Base-by-base conservation (phyloP, 2,888 invertebrate species). In the Scaptodrosophila latifasciaeformis region DNA sequence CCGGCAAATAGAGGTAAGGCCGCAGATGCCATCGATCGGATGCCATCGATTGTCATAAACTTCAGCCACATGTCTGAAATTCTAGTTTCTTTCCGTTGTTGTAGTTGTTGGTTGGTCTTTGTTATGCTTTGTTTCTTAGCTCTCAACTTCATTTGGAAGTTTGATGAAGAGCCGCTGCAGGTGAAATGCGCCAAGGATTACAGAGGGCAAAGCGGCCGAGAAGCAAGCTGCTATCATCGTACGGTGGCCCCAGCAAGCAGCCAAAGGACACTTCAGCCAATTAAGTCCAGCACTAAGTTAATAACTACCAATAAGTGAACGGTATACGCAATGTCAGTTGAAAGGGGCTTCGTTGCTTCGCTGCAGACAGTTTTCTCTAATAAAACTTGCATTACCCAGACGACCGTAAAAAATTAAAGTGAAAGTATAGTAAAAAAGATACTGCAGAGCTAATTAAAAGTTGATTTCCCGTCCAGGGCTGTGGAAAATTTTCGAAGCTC, bases 41-140 rank as follows among this genome's bases (percentile, higher is more conserved):
- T 34, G 51, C 59, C 45, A 65, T 65, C 80, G 80, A 72, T 72
- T 79, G 80, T 70, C 71, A 67, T 70, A 77, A 80, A 61, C 67
- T 70, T 60, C 58, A 53, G 45, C 24, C 70, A 62, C 74, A 72
- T 67, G 62, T 74, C 59, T n/a, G n/a, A n/a, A n/a, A n/a, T n/a
- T n/a, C n/a, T n/a, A n/a, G n/a, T n/a, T n/a, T n/a, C n/a, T n/a
- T 49, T 50, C 45, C 45, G 54, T 48, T 59, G 44, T 6, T 24
- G 4, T 24, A 7, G 24, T 7, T 7, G 24, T 7, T 24, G 24
- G 24, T 24, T 5, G 4, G 24, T 7, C 24, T 24, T 24, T 24
- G 3, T 24, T 24, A 3, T 7, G 24, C 24, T 24, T 3, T 24
- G 4, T 7, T 24, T 3, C 4, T 7, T 7, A 24, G 24, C 24